phyloP scores from a whole-genome alignment of 2,888 invertebrate genomes.

The Philonicus albiceps region DNA sequence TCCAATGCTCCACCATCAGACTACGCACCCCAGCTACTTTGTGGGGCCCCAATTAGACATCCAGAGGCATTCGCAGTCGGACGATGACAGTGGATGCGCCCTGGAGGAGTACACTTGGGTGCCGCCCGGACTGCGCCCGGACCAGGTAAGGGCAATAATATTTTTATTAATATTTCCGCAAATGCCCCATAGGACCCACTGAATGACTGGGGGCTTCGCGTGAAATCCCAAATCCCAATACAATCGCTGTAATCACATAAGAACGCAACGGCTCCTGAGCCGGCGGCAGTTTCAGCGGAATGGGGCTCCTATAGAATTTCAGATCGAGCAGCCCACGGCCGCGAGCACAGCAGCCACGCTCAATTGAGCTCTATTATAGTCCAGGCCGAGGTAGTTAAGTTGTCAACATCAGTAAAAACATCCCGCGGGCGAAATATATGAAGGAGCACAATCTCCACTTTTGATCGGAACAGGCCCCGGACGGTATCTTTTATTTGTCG shows the following conservation, averaged over 20 bases:
- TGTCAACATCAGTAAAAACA: conserved; percentile 43
- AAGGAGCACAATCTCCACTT: conserved; percentile 20
- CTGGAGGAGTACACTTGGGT: conserved; percentile 99
- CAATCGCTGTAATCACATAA: not conserved
- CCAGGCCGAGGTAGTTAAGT: conserved; percentile 32
- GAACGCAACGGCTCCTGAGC: not conserved
- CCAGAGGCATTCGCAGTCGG: conserved; percentile 89
- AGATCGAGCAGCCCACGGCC: conserved; percentile 10
- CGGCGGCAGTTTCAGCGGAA: not conserved
- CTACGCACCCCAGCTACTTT: conserved; percentile 58
- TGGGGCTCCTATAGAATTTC: not conserved
- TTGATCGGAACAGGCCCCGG: conserved; percentile 13
- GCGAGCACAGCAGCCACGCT: not conserved
- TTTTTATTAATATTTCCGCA: not conserved
- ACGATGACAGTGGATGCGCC: conserved; percentile 98
- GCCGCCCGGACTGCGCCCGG: conserved; percentile 93
- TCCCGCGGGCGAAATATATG: conserved; percentile 23
- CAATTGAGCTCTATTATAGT: conserved; percentile 34
- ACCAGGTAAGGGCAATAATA: conserved; percentile 77
- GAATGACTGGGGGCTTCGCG: not conserved
- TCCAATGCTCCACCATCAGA: conserved; percentile 58
- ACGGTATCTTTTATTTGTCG: conserved; percentile 42
- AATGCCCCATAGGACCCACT: conserved; percentile 1
- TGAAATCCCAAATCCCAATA: not conserved
- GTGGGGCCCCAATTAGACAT: conserved; percentile 69